A percentile compares a stretch with the other conserved stretches of the same genome.
Conservation (phyloP, 1,140 invertebrate species). For the Heliconius nattereri region DNA sequence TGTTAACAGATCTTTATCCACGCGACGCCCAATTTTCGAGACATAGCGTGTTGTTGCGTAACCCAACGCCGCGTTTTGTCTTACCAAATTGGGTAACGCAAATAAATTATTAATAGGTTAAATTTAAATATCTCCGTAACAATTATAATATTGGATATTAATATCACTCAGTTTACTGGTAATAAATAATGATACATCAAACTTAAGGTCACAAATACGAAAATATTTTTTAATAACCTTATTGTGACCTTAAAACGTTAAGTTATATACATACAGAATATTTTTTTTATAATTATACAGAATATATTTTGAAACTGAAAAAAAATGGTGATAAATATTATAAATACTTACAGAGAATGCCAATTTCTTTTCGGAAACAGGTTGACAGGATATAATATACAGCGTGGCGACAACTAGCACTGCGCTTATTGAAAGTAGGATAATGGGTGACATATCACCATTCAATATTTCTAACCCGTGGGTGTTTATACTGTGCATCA, state of each 20-base stretch:
- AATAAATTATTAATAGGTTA: too few species aligned
- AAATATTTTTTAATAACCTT: too few species aligned
- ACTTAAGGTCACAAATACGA: too few species aligned
- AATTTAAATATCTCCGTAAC: too few species aligned
- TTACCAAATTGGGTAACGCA: too few species aligned
- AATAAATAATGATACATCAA: too few species aligned
- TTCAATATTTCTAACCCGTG: conserved; percentile 70
- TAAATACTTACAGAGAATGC: conserved; percentile 66
- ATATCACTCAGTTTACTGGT: too few species aligned
- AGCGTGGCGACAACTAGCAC: conserved; percentile 77
- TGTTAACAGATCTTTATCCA: not conserved
- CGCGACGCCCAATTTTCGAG: not conserved
- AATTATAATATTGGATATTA: too few species aligned
- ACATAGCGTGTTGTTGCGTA: not conserved
- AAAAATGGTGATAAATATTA: not conserved
- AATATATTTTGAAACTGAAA: not conserved
- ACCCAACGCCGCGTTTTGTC: too few species aligned
- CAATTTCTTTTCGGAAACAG: conserved; percentile 81
- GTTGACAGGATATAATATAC: conserved; percentile 83
- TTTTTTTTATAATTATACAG: too few species aligned
- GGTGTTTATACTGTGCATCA: conserved; percentile 73
- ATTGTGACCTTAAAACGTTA: too few species aligned
- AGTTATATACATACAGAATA: too few species aligned
- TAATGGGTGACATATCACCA: conserved; percentile 63
- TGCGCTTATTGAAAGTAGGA: conserved; percentile 59